Conservation (phyloP, 2,888 invertebrate genomes). For the Sarcophaga rosellei region DNA sequence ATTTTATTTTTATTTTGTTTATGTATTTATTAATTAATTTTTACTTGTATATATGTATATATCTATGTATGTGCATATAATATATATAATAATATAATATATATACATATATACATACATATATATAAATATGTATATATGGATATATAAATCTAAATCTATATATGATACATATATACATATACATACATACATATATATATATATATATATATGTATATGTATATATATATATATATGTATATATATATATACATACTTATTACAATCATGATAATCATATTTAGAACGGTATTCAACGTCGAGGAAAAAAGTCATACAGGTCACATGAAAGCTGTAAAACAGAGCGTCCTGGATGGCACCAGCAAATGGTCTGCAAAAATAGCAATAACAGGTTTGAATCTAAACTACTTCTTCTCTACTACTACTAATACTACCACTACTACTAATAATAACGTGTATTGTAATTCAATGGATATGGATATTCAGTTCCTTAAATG, state of each 20-base stretch:
- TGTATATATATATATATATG: constrained; percentile 33
- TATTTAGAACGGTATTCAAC: constrained; percentile 94
- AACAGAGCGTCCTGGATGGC: constrained; percentile 99
- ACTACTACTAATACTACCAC: constrained; percentile 12
- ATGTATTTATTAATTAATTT: too few species aligned
- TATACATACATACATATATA: constrained; percentile 26
- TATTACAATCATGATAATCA: constrained; percentile 56
- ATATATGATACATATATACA: not conserved
- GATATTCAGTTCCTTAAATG: constrained; percentile 56
- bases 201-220: constrained; percentile 20
- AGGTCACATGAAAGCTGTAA: constrained; percentile 98
- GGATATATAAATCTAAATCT: constrained; percentile 2
- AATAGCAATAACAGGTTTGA: constrained; percentile 99
- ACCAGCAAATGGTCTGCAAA: constrained; percentile 99
- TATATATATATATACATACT: constrained; percentile 60
- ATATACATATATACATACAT: constrained; percentile 5
- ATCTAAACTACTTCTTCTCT: constrained; percentile 55
- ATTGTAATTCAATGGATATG: constrained; percentile 55
- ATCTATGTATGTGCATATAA: constrained; percentile 15
- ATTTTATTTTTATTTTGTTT: too few species aligned
- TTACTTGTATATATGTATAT: not conserved
- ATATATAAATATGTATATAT: constrained; percentile 29
- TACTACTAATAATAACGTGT: constrained; percentile 35
- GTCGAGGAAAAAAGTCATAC: constrained; percentile 96
- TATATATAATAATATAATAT: constrained; percentile 4